Base-by-base conservation (phyloP, 2,888 invertebrate genomes). In the Criorhina ranunculi region DNA sequence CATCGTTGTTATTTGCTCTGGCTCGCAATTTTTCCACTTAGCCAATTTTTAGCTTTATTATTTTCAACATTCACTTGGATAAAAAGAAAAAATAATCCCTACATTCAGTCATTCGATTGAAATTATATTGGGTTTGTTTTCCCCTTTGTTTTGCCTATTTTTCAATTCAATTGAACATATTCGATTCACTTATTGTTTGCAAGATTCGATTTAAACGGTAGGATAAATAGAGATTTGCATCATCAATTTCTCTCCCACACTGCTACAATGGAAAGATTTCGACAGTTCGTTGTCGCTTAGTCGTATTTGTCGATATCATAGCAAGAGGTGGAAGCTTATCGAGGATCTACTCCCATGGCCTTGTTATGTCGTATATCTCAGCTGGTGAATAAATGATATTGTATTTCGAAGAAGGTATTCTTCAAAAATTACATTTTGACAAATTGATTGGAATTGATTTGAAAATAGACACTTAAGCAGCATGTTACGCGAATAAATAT, bases 141-240 rank as follows among this genome's bases (percentile, higher is more conserved):
- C n/a, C 57, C 53, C 62, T 35, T 24, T 46, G 44, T 51, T 66
- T 51, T 51, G 44, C 66, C 49, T 51, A 66, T 51, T 66, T 64
- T 51, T 51, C 66, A 66, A 35, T 49, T 51, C 66, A 35, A 66
- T 66, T 66, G 66, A 66, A 51, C 66, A 66, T 49, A 66, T 66
- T 66, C 51, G 37, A 66, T 66, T 66, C 42, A 66, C 51, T 66
- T 66, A 66, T 49, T 37, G 49, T 66, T 66, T 35, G 37, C 24
- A 66, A 66, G 66, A 66, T 66, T 49, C 66, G 17, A 66, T 66
- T 66, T 51, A 37, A 66, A 49, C 29, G 29, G 44, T 37, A 37
- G 66, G 51, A 66, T 66, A 51, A 66, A 66, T 66, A 37, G 37
- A 51, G 49, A 66, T 66, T 66, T 51, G 37, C 51, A 66, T 51